Percentiles rank a stretch among this genome's conserved stretches.
phyloP scores from a whole-genome alignment of 2,888 invertebrate species.

The Hoplodrina ambigua region DNA sequence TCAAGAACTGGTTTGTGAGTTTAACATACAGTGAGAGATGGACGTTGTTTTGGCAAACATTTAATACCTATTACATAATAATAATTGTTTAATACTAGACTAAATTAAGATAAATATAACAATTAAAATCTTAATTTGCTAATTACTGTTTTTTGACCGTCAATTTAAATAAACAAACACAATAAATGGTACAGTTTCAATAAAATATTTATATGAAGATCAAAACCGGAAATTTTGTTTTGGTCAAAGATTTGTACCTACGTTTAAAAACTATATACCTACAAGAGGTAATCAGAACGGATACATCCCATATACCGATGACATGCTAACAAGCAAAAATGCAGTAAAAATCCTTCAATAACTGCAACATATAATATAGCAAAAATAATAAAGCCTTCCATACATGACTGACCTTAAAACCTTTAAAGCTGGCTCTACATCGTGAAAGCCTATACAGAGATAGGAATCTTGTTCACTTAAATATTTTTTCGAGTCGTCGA shows the following conservation, averaged over 20 bases:
- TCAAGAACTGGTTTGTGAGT: slow-evolving; percentile 15
- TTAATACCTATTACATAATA: neutral
- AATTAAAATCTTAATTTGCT: neutral
- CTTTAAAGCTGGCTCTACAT: slow-evolving; percentile 43
- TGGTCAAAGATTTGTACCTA: no score
- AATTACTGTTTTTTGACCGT: neutral
- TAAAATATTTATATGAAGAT: neutral
- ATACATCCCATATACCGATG: slow-evolving; percentile 10
- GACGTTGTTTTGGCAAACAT: slow-evolving; percentile 1
- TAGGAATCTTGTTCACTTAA: slow-evolving; percentile 59
- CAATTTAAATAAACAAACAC: neutral
- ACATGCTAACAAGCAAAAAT: slow-evolving; percentile 19
- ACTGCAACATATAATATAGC: slow-evolving; percentile 8
- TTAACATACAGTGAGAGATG: neutral
- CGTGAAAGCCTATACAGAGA: slow-evolving; percentile 61
- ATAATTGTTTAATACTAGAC: neutral
- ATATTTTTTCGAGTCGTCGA: slow-evolving; percentile 62
- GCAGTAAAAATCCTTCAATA: slow-evolving; percentile 1
- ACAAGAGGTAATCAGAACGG: slow-evolving; percentile 1
- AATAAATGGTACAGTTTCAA: neutral
- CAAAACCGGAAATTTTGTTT: neutral
- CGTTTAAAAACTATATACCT: neutral
- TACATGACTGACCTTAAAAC: slow-evolving; percentile 34
- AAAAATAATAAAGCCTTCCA: slow-evolving; percentile 11
- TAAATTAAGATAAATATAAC: neutral